Percentiles rank a stretch among this genome's conserved stretches.
Conservation (phyloP, 2,113 vertebrate genomes). For the Aspiorhynchus laticeps region DNA sequence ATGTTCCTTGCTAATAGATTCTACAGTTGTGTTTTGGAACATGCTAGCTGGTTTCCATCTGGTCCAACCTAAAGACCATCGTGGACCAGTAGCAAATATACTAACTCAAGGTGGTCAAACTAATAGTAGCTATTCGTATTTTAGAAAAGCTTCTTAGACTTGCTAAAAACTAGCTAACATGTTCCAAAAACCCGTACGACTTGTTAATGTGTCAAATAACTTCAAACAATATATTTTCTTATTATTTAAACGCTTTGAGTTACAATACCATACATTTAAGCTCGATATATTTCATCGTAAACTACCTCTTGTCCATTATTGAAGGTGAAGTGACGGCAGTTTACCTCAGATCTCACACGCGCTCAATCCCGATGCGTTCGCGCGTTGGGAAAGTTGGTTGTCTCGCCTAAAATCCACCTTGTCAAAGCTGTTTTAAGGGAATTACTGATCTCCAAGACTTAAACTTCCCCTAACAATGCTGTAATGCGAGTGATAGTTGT, state of each 20-base stretch:
- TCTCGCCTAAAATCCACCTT: conserved; percentile 17
- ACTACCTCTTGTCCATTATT: neutral
- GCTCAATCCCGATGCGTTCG: neutral
- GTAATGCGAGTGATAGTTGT: conserved; percentile 70
- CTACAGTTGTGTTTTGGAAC: neutral
- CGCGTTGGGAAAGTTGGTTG: neutral
- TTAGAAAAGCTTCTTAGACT: neutral
- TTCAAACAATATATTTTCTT: neutral
- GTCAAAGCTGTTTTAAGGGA: conserved; percentile 17
- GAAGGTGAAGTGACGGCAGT: neutral
- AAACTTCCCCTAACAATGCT: conserved; percentile 68
- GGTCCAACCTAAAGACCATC: neutral
- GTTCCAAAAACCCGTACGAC: neutral
- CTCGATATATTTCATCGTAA: neutral
- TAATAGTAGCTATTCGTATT: neutral
- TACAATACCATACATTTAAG: neutral
- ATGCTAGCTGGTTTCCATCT: neutral
- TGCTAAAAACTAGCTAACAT: neutral
- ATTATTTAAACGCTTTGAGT: neutral
- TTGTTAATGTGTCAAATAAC: neutral
- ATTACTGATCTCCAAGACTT: conserved; percentile 2
- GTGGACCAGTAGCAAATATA: neutral
- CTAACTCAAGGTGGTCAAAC: neutral
- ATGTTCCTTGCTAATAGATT: neutral
- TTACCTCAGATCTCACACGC: conserved; percentile 28